phyloP scores from a whole-genome alignment of 2,113 vertebrate genomes.

The Engystomops pustulosus region DNA sequence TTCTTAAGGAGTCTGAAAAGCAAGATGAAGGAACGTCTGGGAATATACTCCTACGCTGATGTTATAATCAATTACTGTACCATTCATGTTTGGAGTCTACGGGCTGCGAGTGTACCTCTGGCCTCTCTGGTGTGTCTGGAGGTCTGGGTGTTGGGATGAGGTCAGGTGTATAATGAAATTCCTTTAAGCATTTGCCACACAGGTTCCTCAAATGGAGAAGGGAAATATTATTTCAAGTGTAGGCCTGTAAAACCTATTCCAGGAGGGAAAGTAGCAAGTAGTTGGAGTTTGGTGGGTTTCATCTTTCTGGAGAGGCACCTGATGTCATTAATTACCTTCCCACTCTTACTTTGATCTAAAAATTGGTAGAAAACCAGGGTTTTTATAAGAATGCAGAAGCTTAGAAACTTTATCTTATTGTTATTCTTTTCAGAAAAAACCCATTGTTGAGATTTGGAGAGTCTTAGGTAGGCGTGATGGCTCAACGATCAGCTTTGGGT shows the following conservation, averaged over 20 bases:
- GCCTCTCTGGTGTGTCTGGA: conserved; percentile 27
- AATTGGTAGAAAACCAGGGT: background rate
- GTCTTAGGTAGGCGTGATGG: background rate
- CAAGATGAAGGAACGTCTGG: conserved; percentile 38
- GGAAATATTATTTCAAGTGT: conserved; percentile 38
- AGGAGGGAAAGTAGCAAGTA: background rate
- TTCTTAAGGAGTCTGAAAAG: conserved; percentile 48
- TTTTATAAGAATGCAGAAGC: background rate
- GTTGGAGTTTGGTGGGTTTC: background rate
- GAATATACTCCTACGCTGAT: conserved; percentile 39
- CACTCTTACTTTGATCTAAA: background rate
- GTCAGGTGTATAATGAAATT: conserved; percentile 37
- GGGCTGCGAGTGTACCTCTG: conserved; percentile 2
- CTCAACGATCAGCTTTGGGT: too few species aligned
- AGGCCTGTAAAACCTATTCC: background rate
- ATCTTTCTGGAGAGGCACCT: background rate
- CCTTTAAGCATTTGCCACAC: background rate
- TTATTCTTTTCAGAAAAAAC: background rate
- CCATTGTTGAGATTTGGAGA: too few species aligned
- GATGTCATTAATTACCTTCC: background rate
- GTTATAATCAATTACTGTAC: conserved; percentile 48
- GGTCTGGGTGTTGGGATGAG: conserved; percentile 7
- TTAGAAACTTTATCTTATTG: background rate
- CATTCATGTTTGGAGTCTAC: conserved; percentile 33
- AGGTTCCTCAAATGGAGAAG: conserved; percentile 22